These are phyloP conservation scores for Sandelia bainsii DNA, from an alignment of 2,797 vertebrate genomes.

Conservation along the genomic window DNA sequence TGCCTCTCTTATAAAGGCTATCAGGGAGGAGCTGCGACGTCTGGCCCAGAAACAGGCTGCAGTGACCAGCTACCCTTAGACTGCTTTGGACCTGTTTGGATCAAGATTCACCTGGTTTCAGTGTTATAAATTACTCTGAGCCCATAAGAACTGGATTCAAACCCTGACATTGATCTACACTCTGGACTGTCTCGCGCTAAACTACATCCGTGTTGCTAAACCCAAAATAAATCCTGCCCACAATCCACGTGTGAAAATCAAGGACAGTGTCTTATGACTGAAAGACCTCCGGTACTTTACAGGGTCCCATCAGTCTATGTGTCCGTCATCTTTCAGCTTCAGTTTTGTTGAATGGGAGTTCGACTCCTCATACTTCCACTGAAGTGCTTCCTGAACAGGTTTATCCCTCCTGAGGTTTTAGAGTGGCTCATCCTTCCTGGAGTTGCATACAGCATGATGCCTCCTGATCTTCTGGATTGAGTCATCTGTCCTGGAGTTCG, in stretches of 20 bases:
- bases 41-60: slow-evolving; percentile 95
- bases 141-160: slow-evolving; percentile 22
- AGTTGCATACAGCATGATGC: slow-evolving; percentile 6
- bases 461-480: not conserved
- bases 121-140: slow-evolving; percentile 28
- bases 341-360: slow-evolving; percentile 54
- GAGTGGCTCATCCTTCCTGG: slow-evolving; percentile 77
- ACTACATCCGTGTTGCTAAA: slow-evolving; percentile 12
- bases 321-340: slow-evolving; percentile 45
- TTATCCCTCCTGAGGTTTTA: slow-evolving; percentile 34
- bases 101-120: slow-evolving; percentile 37
- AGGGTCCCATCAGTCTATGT: slow-evolving; percentile 68
- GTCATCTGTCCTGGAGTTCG: not conserved
- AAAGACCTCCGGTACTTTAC: slow-evolving; percentile 68
- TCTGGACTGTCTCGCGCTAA: slow-evolving; percentile 41
- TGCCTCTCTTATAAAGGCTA: slow-evolving; percentile 97
- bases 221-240: slow-evolving; percentile 46
- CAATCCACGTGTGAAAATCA: slow-evolving; percentile 20
- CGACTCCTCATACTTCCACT: slow-evolving; percentile 64
- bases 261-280: slow-evolving; percentile 39
- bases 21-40: slow-evolving; percentile 96
- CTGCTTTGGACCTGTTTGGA: slow-evolving; percentile 53
- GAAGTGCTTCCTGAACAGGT: slow-evolving; percentile 84
- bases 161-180: slow-evolving; percentile 26
- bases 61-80: slow-evolving; percentile 89